phyloP scores from a whole-genome alignment of 2,888 invertebrate genomes.

The Amiota communis region DNA sequence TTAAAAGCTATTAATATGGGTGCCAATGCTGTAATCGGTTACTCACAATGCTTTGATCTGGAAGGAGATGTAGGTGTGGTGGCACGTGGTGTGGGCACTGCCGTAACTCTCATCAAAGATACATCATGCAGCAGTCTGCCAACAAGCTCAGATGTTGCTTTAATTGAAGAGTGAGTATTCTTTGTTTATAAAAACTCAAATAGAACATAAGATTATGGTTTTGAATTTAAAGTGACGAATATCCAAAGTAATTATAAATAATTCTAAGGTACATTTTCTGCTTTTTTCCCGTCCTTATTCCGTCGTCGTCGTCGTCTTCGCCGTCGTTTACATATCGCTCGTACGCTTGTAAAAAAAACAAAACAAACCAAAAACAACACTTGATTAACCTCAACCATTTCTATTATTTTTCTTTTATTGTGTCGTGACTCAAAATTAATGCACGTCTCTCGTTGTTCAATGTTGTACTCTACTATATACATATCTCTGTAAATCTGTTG shows the following conservation, averaged over 20 bases:
- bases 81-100: slow-evolving; percentile 94
- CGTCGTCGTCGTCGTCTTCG: no score
- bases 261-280: slow-evolving; percentile 18
- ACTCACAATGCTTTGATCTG: slow-evolving; percentile 94
- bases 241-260: slow-evolving; percentile 15
- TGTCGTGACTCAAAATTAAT: slow-evolving; percentile 40
- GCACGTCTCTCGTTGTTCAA: slow-evolving; percentile 9
- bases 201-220: not conserved
- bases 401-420: slow-evolving; percentile 44
- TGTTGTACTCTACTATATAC: slow-evolving; percentile 23
- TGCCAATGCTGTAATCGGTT: slow-evolving; percentile 96
- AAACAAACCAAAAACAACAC: not conserved
- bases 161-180: slow-evolving; percentile 78
- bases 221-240: not conserved
- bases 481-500: slow-evolving; percentile 6
- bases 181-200: not conserved
- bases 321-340: slow-evolving; percentile 4
- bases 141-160: slow-evolving; percentile 71
- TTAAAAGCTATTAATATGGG: slow-evolving; percentile 93
- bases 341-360: slow-evolving; percentile 20
- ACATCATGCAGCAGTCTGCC: slow-evolving; percentile 65
- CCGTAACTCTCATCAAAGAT: slow-evolving; percentile 82
- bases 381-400: slow-evolving; percentile 14
- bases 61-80: slow-evolving; percentile 98
- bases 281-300: slow-evolving; percentile 6